Evolutionary conservation across 2,888 invertebrate genomes (phyloP), one percentile per base, ranked within the genome.

Genomic region (Drosophila borealis): DNA sequence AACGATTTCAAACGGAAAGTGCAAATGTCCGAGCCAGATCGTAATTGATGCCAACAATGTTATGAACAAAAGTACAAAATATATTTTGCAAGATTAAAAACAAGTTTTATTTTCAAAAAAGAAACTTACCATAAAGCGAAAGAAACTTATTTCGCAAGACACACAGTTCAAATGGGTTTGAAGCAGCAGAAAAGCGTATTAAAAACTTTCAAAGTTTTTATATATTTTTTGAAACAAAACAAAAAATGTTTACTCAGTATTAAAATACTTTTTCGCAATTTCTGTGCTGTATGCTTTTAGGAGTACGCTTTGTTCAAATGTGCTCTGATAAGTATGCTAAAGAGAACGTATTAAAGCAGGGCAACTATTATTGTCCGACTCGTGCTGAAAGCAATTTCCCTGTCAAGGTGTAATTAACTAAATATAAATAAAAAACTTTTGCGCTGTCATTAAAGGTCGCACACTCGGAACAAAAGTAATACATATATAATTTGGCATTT

Each of bases 401-500:
- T 9, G 25, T 10, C 13, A 33, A 37, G 14, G 44, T 42, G 17
- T 55, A 48, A 66, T 68, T 44, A 66, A 39, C 42, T 33, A 19
- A 68, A 49, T 66, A 42, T 33, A 39, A 63, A 71, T 55, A 53
- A 62, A 53, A 50, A 11, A 46, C 45, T 33, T 63, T 46, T 33
- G 51, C 4, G 51, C 5, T 37, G 14, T 13, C 19, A 36, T 25
- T 34, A 14, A 25, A 19, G 34, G 34, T 49, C 54, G 44, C 9
- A 14, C 29, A n/a, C 34, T 13, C 37, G 55, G 36, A 45, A 29
- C 45, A 55, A 36, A 55, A 36, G 45, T 55, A 55, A 57, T 62
- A 45, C 54, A 68, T 63, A 62, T 74, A 56, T 60, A 64, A 75
- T 60, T 57, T 74, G 45, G 17, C 14, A 36, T 50, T 48, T 75